A percentile compares a stretch with the other conserved stretches of the same genome.
Conservation (phyloP, 2,113 vertebrate genomes). For the Scophthalmus maximus region DNA sequence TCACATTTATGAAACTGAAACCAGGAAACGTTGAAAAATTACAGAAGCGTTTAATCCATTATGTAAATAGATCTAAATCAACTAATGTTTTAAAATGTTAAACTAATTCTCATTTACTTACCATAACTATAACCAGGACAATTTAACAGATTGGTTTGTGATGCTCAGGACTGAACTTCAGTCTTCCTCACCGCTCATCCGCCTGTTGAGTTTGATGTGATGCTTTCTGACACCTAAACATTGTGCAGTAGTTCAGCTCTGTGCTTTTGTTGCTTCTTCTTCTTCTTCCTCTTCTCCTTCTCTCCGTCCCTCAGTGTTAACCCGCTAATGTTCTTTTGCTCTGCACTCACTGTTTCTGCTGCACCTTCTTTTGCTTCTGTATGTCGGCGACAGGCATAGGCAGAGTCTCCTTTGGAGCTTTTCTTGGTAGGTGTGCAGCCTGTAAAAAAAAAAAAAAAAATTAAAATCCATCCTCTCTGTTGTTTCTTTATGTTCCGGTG, state of each 20-base stretch:
- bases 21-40: no score
- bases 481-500: not conserved
- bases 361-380: slow-evolving; percentile 67
- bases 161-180: no score
- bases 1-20: no score
- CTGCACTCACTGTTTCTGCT: slow-evolving; percentile 69
- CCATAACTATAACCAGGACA: no score
- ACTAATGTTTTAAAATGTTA: no score
- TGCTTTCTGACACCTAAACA: not conserved
- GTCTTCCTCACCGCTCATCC: not conserved
- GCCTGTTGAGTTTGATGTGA: slow-evolving; percentile 23
- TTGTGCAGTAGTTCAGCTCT: not conserved
- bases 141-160: no score
- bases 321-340: slow-evolving; percentile 25
- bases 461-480: not conserved
- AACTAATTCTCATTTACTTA: no score
- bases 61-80: no score
- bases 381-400: slow-evolving; percentile 86
- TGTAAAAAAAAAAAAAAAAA: no score
- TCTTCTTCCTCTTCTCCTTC: not conserved
- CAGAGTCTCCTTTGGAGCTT: slow-evolving; percentile 92
- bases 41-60: no score
- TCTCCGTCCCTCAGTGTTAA: not conserved
- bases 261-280: slow-evolving; percentile 22
- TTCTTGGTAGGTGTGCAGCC: slow-evolving; percentile 88